These are phyloP conservation scores for Ametastegia equiseti DNA, from an alignment of 2,888 invertebrate genomes.

Conservation along the genomic window DNA sequence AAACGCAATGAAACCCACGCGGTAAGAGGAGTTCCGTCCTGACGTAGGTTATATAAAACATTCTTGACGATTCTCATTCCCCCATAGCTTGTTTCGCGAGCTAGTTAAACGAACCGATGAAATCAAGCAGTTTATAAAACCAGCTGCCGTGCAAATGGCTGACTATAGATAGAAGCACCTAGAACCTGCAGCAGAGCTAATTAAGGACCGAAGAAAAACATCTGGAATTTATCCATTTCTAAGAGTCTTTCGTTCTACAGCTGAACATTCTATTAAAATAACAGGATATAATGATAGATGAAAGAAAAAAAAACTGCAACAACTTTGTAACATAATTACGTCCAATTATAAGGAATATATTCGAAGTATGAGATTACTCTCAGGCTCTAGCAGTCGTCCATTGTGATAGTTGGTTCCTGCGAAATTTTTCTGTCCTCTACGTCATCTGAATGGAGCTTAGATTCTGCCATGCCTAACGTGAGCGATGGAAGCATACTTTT, in stretches of 20 bases:
- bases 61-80: background rate
- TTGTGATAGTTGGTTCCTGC: background rate
- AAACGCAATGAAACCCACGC: background rate
- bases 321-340: background rate
- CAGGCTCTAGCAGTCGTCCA: background rate
- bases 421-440: background rate
- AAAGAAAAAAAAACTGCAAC: background rate
- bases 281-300: background rate
- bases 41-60: background rate
- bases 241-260: background rate
- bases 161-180: background rate
- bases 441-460: slow-evolving; percentile 1
- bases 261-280: background rate
- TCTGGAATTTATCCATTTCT: background rate
- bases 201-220: slow-evolving; percentile 18
- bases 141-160: background rate
- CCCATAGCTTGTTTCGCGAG: background rate
- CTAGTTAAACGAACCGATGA: slow-evolving; percentile 18
- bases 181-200: background rate
- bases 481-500: slow-evolving; percentile 54
- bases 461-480: background rate
- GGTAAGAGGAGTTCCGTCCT: background rate
- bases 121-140: slow-evolving; percentile 20
- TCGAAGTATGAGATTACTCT: background rate
- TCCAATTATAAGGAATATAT: background rate